Evolutionary conservation across 2,797 vertebrate species (phyloP).

Genomic region (Gila robusta): DNA sequence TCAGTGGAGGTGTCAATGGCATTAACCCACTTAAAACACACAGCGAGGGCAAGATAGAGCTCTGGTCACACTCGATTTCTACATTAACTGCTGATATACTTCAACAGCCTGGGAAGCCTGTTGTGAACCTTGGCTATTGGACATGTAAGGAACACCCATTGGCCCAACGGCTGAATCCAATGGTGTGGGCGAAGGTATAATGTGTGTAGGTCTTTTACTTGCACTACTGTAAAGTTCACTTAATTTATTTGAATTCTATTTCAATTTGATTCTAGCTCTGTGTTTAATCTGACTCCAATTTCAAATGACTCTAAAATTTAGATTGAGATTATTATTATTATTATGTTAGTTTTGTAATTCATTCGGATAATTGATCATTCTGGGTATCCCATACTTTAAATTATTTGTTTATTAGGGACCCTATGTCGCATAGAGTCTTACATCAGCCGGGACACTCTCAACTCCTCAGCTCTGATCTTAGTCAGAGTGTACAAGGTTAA

Average conservation of each 20-base stretch:
- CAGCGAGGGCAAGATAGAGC: background rate
- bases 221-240: background rate
- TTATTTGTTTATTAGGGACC: background rate
- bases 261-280: background rate
- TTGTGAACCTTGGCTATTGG: background rate
- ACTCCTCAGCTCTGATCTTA: background rate
- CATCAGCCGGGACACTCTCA: background rate
- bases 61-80: slow-evolving; percentile 8
- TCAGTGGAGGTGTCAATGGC: background rate
- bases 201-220: background rate
- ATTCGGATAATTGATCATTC: background rate
- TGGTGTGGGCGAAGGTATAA: background rate
- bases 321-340: background rate
- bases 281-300: background rate
- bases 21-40: slow-evolving; percentile 27
- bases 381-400: background rate
- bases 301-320: background rate
- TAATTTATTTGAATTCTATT: background rate
- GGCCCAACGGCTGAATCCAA: background rate
- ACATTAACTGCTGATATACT: background rate
- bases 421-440: background rate
- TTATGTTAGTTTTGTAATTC: background rate
- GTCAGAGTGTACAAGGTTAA: no score
- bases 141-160: background rate
- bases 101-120: background rate